Evolutionary conservation across 2,113 vertebrate genomes (phyloP).

Genomic region (Scomber japonicus): DNA sequence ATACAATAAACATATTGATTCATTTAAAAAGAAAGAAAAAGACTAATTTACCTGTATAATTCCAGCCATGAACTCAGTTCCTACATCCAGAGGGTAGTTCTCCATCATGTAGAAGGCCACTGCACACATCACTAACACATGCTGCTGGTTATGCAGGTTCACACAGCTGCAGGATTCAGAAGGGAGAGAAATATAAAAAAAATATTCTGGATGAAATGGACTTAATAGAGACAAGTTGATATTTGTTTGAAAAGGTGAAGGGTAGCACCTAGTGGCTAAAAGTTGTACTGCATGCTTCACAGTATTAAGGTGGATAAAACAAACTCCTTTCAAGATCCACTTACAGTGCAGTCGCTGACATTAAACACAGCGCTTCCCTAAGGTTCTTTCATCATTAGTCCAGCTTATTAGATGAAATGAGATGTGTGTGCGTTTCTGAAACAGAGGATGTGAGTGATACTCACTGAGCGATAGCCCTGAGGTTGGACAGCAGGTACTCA

Average conservation of each 20-base stretch:
- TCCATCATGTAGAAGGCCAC: slow-evolving; percentile 98
- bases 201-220: background rate
- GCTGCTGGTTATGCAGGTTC: slow-evolving; percentile 95
- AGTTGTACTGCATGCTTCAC: background rate
- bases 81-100: slow-evolving; percentile 97
- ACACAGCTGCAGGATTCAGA: slow-evolving; percentile 90
- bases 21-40: too few species aligned
- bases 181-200: background rate
- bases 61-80: slow-evolving; percentile 94
- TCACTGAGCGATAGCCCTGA: slow-evolving; percentile 92
- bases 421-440: slow-evolving; percentile 14
- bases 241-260: slow-evolving; percentile 32
- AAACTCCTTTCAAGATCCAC: slow-evolving; percentile 19
- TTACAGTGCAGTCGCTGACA: slow-evolving; percentile 13
- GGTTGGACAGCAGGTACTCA: slow-evolving; percentile 94
- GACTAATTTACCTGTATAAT: slow-evolving; percentile 91
- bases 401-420: slow-evolving; percentile 40
- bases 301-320: slow-evolving; percentile 30
- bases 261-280: slow-evolving; percentile 46
- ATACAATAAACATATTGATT: too few species aligned
- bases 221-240: background rate
- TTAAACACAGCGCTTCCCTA: slow-evolving; percentile 12
- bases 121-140: slow-evolving; percentile 97
- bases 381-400: slow-evolving; percentile 10
- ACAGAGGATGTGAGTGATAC: slow-evolving; percentile 50